These are phyloP conservation scores for Psammodynastes pulverulentus DNA, from an alignment of 2,113 vertebrate species.

Conservation along the genomic window DNA sequence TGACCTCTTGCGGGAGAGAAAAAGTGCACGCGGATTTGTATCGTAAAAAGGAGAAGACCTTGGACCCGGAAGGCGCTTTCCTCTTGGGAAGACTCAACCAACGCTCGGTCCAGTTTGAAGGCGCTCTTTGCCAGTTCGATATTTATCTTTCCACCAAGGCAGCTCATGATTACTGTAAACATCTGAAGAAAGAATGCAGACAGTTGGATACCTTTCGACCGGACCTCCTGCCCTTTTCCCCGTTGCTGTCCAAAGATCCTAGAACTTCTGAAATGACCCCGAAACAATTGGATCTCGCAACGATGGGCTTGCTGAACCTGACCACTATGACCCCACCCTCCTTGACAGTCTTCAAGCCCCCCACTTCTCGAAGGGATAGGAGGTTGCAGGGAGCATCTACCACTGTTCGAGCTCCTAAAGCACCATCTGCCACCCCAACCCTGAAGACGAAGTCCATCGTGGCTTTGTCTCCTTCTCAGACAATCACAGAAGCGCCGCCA, in stretches of 20 bases:
- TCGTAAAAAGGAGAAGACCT: conserved; percentile 74
- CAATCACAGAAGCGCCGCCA: background rate
- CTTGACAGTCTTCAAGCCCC: conserved; percentile 32
- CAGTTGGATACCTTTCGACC: conserved; percentile 83
- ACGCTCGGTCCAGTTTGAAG: conserved; percentile 87
- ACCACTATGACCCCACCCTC: conserved; percentile 56
- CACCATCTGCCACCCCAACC: background rate
- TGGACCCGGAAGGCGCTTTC: conserved; percentile 88
- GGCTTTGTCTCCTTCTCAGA: background rate
- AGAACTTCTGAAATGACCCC: conserved; percentile 52
- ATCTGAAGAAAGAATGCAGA: conserved; percentile 93
- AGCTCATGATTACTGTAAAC: conserved; percentile 94
- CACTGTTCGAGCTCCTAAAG: background rate
- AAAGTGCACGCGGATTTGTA: conserved; percentile 77
- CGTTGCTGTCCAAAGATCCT: conserved; percentile 69
- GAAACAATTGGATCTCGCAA: background rate
- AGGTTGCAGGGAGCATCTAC: background rate
- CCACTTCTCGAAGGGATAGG: conserved; percentile 30
- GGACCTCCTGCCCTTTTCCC: conserved; percentile 74
- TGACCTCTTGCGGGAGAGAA: conserved; percentile 86
- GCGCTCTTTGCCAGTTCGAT: conserved; percentile 95
- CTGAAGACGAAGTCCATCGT: conserved; percentile 41
- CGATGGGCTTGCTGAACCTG: conserved; percentile 66
- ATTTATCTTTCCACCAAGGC: conserved; percentile 91
- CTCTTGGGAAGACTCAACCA: conserved; percentile 89